Conservation (phyloP, 2,113 vertebrate species). For the Prionailurus viverrinus region DNA sequence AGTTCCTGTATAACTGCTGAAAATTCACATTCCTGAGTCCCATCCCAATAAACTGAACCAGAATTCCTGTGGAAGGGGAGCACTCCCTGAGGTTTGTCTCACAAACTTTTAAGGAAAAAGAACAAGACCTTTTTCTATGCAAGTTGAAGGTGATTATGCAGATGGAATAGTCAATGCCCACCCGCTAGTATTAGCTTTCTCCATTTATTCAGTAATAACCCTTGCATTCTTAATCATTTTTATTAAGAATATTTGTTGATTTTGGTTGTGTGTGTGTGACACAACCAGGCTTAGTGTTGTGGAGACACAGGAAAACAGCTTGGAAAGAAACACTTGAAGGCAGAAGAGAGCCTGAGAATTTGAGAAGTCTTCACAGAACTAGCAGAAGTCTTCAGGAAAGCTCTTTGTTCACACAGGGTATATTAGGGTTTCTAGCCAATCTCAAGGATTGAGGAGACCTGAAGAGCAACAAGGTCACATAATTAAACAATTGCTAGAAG, state of each 20-base stretch:
- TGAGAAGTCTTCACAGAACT: neutral
- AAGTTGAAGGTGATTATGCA: neutral
- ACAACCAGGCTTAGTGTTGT: neutral
- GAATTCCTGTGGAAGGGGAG: neutral
- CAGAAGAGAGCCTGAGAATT: neutral
- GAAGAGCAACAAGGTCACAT: neutral
- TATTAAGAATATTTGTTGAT: neutral
- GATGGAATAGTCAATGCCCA: neutral
- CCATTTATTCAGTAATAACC: neutral
- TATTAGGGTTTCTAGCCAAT: neutral
- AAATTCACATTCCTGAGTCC: neutral
- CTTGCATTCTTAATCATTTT: neutral
- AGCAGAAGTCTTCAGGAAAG: neutral
- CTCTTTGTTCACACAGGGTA: neutral
- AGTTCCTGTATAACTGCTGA: neutral
- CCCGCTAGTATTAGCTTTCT: neutral
- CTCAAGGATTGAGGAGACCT: neutral
- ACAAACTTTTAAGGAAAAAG: neutral
- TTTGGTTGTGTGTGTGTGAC: neutral
- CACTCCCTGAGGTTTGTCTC: neutral
- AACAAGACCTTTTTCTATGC: neutral
- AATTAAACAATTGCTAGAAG: neutral
- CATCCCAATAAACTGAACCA: neutral
- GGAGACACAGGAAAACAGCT: neutral
- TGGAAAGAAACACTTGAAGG: neutral